Conservation (phyloP, 2,888 invertebrate species). For the Didymodactylos carnosus region DNA sequence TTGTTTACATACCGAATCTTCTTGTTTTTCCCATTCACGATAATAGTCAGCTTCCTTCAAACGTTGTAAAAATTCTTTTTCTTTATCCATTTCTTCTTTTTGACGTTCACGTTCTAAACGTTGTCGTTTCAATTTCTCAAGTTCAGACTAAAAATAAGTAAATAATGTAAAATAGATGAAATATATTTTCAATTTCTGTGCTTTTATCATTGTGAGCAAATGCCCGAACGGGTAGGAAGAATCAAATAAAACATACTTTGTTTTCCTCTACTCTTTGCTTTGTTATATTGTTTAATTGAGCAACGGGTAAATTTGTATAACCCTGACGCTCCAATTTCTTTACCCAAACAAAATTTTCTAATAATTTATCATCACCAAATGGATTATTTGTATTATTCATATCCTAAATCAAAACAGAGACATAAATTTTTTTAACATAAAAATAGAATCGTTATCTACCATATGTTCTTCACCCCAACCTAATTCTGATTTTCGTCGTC, state of each 20-base stretch:
- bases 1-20: conserved; percentile 48
- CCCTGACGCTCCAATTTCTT: conserved; percentile 90
- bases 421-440: neutral
- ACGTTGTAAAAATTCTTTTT: conserved; percentile 55
- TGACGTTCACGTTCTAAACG: conserved; percentile 65
- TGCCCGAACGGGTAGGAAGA: too few species aligned
- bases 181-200: neutral
- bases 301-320: conserved; percentile 43
- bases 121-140: conserved; percentile 81
- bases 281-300: conserved; percentile 16
- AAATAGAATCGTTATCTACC: neutral
- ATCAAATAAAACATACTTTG: too few species aligned
- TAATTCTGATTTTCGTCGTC: neutral
- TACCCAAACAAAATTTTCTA: conserved; percentile 84
- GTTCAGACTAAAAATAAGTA: conserved; percentile 42
- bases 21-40: conserved; percentile 80
- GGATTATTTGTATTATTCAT: conserved; percentile 97
- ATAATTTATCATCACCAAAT: conserved; percentile 81
- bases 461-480: neutral
- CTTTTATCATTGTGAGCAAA: too few species aligned
- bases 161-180: neutral
- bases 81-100: conserved; percentile 41
- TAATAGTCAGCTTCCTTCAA: conserved; percentile 72
- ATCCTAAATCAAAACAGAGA: conserved; percentile 37
- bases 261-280: conserved; percentile 15